phyloP scores from a whole-genome alignment of 1,140 invertebrate species.

The Holcopasites calliopsidis region DNA sequence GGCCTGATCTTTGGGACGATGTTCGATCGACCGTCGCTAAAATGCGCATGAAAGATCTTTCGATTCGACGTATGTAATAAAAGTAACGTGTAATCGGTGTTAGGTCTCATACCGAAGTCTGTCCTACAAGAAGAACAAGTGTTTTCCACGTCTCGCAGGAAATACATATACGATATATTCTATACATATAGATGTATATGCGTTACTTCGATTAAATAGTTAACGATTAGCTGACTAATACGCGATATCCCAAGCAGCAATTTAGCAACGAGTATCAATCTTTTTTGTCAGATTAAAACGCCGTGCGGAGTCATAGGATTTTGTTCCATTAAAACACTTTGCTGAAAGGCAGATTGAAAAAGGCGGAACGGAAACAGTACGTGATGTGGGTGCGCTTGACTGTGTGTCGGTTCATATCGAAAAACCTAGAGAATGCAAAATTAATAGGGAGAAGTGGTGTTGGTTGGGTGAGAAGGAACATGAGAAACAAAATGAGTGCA shows the following conservation, averaged over 20 bases:
- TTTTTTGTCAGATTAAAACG: neutral
- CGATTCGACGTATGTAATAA: neutral
- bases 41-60: neutral
- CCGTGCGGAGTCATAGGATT: conserved; percentile 13
- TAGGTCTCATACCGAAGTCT: conserved; percentile 1
- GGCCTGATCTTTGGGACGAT: neutral
- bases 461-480: neutral
- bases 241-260: conserved; percentile 8
- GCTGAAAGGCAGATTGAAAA: neutral
- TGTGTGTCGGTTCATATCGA: neutral
- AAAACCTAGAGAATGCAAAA: neutral
- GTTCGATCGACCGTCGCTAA: neutral
- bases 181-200: conserved; percentile 12
- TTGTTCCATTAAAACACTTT: conserved; percentile 25
- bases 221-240: conserved; percentile 21
- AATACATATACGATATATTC: neutral
- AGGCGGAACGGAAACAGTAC: neutral
- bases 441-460: neutral
- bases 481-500: conserved; percentile 24
- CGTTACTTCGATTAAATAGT: conserved; percentile 25
- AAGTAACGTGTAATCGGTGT: neutral
- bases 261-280: conserved; percentile 9
- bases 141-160: conserved; percentile 8
- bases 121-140: conserved; percentile 24
- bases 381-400: neutral